These are phyloP conservation scores for Eupithecia inturbata DNA, from an alignment of 2,888 invertebrate species.

Conservation along the genomic window DNA sequence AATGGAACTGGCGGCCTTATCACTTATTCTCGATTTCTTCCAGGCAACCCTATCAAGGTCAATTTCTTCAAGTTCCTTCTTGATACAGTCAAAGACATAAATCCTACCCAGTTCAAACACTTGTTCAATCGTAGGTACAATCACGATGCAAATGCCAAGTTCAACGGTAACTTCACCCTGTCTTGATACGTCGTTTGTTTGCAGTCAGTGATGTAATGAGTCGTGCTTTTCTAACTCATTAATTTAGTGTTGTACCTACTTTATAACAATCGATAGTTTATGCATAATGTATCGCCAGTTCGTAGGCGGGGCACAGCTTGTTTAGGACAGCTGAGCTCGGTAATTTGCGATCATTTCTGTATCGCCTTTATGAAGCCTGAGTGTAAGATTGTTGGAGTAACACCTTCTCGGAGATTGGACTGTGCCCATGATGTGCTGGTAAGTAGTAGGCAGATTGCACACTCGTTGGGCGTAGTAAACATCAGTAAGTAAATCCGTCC, in stretches of 20 bases:
- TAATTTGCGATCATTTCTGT: background rate
- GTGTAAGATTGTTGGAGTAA: background rate
- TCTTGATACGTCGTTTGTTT: constrained; percentile 29
- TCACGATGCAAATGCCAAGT: background rate
- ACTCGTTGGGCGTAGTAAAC: too few species aligned
- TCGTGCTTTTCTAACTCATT: constrained; percentile 43
- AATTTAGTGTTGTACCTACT: constrained; percentile 53
- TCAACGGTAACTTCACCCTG: background rate
- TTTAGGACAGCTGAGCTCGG: background rate
- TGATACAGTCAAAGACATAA: background rate
- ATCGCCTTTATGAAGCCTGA: too few species aligned
- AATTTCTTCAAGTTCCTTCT: too few species aligned
- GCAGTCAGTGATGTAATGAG: constrained; percentile 36
- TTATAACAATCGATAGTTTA: constrained; percentile 70
- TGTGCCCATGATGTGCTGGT: too few species aligned
- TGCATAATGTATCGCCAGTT: constrained; percentile 67
- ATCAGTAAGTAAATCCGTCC: too few species aligned
- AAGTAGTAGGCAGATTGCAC: too few species aligned
- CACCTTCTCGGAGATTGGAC: background rate
- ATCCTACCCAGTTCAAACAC: background rate
- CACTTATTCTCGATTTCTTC: too few species aligned
- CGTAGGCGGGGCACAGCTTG: constrained; percentile 30
- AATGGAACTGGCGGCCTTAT: too few species aligned
- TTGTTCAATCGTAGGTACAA: background rate
- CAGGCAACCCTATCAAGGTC: too few species aligned